Evolutionary conservation across 2,113 vertebrate species (phyloP).

Genomic region (Brevimyrus niger): DNA sequence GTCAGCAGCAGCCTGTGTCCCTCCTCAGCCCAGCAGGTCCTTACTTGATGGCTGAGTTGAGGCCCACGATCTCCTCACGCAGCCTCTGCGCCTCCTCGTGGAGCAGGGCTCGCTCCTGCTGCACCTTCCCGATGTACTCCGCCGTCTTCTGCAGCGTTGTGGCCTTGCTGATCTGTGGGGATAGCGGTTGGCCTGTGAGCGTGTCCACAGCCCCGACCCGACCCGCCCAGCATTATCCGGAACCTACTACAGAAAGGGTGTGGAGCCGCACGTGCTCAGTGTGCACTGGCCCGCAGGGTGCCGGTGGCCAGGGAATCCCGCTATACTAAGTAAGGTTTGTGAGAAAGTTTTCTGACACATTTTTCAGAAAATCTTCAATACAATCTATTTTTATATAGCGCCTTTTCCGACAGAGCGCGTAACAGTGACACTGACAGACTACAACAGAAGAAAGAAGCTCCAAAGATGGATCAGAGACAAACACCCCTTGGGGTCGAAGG

Average conservation of each 20-base stretch:
- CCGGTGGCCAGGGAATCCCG: too few relatives aligned
- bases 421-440: background rate
- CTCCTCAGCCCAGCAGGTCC: background rate
- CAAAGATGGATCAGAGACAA: background rate
- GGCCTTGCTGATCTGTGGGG: conserved; percentile 85
- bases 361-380: background rate
- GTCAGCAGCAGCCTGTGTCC: background rate
- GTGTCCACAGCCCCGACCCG: background rate
- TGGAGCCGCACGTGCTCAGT: background rate
- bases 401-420: background rate
- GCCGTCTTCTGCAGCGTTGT: conserved; percentile 91
- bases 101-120: conserved; percentile 80
- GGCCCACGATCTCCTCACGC: conserved; percentile 77
- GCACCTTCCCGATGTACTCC: conserved; percentile 87
- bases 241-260: background rate
- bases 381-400: background rate
- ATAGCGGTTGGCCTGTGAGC: background rate
- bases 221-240: background rate
- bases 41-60: conserved; percentile 87
- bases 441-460: background rate
- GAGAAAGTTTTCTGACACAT: background rate
- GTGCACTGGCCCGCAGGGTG: background rate
- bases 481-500: background rate
- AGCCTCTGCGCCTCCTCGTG: conserved; percentile 86
- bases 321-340: background rate